Conservation (phyloP, 2,888 invertebrate genomes). For the Agrochola lota region DNA sequence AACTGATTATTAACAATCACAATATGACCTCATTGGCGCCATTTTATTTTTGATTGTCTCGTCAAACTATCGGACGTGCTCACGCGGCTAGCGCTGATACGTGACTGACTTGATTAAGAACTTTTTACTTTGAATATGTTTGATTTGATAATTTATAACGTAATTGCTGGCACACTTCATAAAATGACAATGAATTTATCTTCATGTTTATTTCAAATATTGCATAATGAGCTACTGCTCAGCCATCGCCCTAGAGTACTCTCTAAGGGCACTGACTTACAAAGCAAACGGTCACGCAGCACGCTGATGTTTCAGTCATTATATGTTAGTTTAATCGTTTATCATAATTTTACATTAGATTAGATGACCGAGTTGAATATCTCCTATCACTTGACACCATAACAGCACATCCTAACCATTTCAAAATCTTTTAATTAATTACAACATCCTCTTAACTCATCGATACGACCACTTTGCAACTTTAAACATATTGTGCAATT, state of each 20-base stretch:
- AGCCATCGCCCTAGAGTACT: background rate
- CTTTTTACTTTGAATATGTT: constrained; percentile 49
- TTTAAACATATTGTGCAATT: constrained; percentile 12
- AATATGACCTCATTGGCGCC: constrained; percentile 74
- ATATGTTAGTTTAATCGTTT: background rate
- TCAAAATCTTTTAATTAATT: constrained; percentile 14
- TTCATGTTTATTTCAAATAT: background rate
- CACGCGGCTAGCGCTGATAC: constrained; percentile 72
- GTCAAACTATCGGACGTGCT: constrained; percentile 73
- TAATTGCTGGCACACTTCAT: background rate
- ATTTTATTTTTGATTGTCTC: constrained; percentile 81
- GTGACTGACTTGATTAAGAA: constrained; percentile 70
- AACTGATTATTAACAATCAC: constrained; percentile 75
- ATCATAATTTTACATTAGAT: background rate
- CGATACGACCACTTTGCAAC: background rate
- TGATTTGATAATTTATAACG: constrained; percentile 6
- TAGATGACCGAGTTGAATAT: background rate
- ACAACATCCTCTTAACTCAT: background rate
- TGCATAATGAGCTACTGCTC: background rate
- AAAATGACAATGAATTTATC: background rate
- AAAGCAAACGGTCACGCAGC: background rate
- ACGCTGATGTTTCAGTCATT: background rate
- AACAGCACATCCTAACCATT: background rate
- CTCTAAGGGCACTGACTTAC: background rate
- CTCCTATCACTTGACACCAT: background rate